These are phyloP conservation scores for Andricus curvator DNA, from an alignment of 2,888 invertebrate genomes.

Conservation along the genomic window DNA sequence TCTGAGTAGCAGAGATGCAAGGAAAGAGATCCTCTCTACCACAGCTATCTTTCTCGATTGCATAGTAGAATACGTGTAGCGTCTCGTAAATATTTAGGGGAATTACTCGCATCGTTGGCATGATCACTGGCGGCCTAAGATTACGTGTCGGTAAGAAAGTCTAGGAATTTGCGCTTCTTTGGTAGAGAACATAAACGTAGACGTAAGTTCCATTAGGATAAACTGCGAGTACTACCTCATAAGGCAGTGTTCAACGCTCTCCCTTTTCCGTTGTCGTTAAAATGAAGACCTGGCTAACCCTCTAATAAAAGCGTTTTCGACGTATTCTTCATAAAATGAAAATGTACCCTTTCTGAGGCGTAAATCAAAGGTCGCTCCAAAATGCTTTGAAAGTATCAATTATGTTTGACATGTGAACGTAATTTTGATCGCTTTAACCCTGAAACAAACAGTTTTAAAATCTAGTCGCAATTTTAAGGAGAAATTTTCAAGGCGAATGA, in stretches of 20 bases:
- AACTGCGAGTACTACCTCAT: not conserved
- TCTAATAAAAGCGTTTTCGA: not conserved
- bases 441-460: not conserved
- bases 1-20: not conserved
- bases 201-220: not conserved
- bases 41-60: not conserved
- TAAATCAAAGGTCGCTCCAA: not conserved
- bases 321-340: not conserved
- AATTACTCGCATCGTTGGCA: not conserved
- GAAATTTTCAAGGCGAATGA: not conserved
- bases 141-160: not conserved
- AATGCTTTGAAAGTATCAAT: not conserved
- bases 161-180: not conserved
- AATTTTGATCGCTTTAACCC: not conserved
- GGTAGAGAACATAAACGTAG: not conserved
- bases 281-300: not conserved
- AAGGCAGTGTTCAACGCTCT: not conserved
- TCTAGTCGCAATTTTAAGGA: not conserved
- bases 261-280: not conserved
- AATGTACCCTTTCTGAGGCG: not conserved
- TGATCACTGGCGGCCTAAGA: not conserved
- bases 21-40: not conserved
- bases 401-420: not conserved
- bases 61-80: not conserved
- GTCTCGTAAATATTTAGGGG: not conserved